These are phyloP conservation scores for Leistus spinibarbis DNA, from an alignment of 2,888 invertebrate genomes.

Conservation along the genomic window DNA sequence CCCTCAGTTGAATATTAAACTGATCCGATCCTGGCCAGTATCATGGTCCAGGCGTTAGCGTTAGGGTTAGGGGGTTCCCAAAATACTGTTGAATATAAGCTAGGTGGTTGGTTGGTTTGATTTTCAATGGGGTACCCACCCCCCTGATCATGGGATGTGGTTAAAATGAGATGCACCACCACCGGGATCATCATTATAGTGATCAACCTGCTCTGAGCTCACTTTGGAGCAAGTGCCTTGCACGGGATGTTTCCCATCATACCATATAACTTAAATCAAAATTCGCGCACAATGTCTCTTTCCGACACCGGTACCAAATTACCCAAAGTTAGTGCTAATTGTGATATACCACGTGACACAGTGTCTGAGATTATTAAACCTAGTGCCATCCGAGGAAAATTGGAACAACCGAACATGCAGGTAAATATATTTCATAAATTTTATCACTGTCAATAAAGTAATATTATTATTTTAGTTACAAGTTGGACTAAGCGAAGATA, in stretches of 20 bases:
- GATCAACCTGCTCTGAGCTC: conserved; percentile 16
- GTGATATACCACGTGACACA: conserved; percentile 28
- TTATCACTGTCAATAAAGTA: too few relatives aligned
- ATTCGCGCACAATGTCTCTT: background rate
- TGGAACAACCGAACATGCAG: conserved; percentile 15
- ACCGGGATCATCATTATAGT: conserved; percentile 29
- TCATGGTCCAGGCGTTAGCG: background rate
- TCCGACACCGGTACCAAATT: conserved; percentile 30
- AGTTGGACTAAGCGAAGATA: conserved; percentile 20
- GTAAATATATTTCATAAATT: conserved; percentile 16
- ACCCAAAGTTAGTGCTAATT: conserved; percentile 29
- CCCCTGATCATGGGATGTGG: conserved; percentile 50
- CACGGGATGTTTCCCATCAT: conserved; percentile 48
- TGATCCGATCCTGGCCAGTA: background rate
- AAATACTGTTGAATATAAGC: conserved; percentile 2
- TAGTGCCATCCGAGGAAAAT: conserved; percentile 35
- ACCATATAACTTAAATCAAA: conserved; percentile 43
- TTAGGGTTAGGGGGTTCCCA: conserved; percentile 14
- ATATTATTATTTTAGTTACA: conserved; percentile 14
- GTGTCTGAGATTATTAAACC: conserved; percentile 12
- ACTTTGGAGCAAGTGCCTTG: background rate
- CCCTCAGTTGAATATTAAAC: background rate
- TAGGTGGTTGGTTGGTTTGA: conserved; percentile 39
- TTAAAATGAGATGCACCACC: conserved; percentile 50
- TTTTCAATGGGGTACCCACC: conserved; percentile 48